Evolutionary conservation across 2,113 vertebrate genomes (phyloP), one percentile per base, ranked within the genome.

Genomic region (Chlamydotis undulata): DNA sequence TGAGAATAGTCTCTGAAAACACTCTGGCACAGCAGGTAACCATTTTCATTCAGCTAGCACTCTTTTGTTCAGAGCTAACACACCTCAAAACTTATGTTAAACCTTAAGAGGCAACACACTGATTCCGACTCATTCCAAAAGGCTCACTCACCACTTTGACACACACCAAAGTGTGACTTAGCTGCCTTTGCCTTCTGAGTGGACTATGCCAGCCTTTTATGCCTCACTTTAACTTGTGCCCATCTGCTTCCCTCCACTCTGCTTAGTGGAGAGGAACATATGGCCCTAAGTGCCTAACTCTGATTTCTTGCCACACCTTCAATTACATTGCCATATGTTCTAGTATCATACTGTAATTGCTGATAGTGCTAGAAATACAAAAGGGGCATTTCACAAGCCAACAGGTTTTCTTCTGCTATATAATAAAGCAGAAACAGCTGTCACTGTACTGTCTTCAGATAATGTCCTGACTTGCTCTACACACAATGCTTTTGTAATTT

Each of bases 221-320:
- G 70, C 68, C n/a, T 86, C 22, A 17, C 26, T 85, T 63, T 77
- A 75, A 89, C 83, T 95, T 82, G 18, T 31, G 29, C 60, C 93
- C 91, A 94, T 96, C 90, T 97, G 92, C 63, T 96, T 83, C 55
- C 47, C 43, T 90, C 43, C 68, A 49, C 63, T 90, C 61, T 87
- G 18, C 31, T 89, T 90, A 70, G 61, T 89, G 69, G 35, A 93
- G 37, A 10, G 24, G 63, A 97, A 67, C 94, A 96, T 97, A 96
- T 94, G 96, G 92, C 69, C 90, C 31, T 87, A 84, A 90, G 84
- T 83, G 77, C 73, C 76, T 90, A 83, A 86, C 84, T 97, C 91
- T 95, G 83, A 90, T 96, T 95, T 96, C 84, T 90, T 96, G 91
- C 96, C 96, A 97, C 93, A 96, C 96, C 96, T 97, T 92, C 96